These are phyloP conservation scores for Halcyon leucocephala DNA, from an alignment of 2,797 vertebrate genomes.

Conservation along the genomic window DNA sequence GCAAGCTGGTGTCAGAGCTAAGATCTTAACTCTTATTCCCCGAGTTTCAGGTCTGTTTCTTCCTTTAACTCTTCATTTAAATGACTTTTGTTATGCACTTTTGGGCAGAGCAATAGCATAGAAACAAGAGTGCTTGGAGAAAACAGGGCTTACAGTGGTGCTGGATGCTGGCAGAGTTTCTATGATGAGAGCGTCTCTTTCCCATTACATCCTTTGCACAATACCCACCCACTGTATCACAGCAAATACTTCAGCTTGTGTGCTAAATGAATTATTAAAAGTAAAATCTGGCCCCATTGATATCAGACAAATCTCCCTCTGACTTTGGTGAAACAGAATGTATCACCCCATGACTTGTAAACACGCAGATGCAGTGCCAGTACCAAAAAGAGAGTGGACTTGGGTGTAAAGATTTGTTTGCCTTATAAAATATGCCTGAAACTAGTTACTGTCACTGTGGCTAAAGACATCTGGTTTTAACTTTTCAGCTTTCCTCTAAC, in stretches of 20 bases:
- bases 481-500: background rate
- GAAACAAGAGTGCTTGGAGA: background rate
- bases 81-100: accelerated
- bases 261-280: background rate
- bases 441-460: background rate
- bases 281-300: background rate
- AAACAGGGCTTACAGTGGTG: background rate
- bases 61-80: background rate
- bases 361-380: background rate
- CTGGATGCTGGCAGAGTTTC: background rate
- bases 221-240: background rate
- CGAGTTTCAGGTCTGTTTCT: background rate
- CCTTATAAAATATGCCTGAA: background rate
- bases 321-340: background rate
- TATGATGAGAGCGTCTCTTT: background rate
- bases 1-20: background rate
- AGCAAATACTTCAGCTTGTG: background rate
- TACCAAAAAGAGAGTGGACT: background rate
- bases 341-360: background rate
- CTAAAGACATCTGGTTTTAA: background rate
- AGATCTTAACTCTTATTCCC: background rate
- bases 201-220: background rate
- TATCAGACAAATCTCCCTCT: background rate
- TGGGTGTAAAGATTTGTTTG: background rate
- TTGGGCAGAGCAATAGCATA: background rate